phyloP scores from a whole-genome alignment of 2,888 invertebrate species.

The Serrognathus titanus region DNA sequence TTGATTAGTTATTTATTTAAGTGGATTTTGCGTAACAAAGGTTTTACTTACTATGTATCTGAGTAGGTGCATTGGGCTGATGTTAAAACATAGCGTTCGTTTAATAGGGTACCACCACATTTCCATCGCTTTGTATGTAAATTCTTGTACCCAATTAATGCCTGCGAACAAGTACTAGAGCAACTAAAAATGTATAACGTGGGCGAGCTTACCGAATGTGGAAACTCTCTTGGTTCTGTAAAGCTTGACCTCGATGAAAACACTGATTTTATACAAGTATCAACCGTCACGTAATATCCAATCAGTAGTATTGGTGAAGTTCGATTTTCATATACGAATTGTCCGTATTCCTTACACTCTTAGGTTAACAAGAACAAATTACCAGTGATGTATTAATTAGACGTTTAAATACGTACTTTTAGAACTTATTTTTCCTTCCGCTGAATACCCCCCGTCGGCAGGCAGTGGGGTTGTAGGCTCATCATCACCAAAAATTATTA shows the following conservation, averaged over 20 bases:
- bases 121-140: neutral
- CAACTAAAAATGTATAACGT: too few species aligned
- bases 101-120: constrained; percentile 2
- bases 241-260: neutral
- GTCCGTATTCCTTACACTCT: neutral
- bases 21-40: too few species aligned
- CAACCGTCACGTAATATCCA: too few species aligned
- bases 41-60: neutral
- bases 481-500: too few species aligned
- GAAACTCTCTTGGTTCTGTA: constrained; percentile 27
- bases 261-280: too few species aligned
- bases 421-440: too few species aligned
- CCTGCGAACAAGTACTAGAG: neutral
- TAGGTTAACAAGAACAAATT: neutral
- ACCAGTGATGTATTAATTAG: too few species aligned
- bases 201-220: constrained; percentile 28
- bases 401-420: too few species aligned
- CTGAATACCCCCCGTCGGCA: too few species aligned
- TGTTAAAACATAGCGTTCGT: neutral
- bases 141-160: constrained; percentile 1
- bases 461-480: too few species aligned
- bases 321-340: neutral
- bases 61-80: neutral
- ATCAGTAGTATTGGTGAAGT: neutral
- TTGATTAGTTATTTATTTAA: neutral